Conservation (phyloP, 1,140 invertebrate species). For the Euglossa dilemma region DNA sequence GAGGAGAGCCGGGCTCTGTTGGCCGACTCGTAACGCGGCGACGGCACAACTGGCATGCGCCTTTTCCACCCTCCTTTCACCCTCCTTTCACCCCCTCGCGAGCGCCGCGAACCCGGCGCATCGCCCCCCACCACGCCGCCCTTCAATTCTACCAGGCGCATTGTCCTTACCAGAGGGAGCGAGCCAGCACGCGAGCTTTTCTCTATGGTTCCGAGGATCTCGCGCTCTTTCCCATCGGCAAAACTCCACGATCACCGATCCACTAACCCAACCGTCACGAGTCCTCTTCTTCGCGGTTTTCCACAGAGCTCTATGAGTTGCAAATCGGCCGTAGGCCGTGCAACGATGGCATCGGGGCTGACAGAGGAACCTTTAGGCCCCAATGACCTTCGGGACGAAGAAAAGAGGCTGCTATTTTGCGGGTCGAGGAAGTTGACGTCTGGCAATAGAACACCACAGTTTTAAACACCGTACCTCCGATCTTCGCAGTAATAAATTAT, state of each 20-base stretch:
- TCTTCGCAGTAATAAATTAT: too few species aligned
- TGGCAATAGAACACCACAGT: too few species aligned
- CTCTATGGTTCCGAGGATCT: conserved; percentile 9
- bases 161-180: conserved; percentile 42
- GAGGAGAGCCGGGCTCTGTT: conserved; percentile 39
- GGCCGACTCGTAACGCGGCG: conserved; percentile 73
- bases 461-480: too few species aligned
- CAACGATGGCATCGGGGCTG: too few species aligned
- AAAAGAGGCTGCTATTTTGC: too few species aligned
- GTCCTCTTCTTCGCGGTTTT: too few species aligned
- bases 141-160: conserved; percentile 50
- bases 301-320: too few species aligned
- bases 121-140: conserved; percentile 13
- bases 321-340: too few species aligned
- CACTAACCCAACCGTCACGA: too few species aligned
- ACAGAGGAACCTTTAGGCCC: too few species aligned
- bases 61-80: conserved; percentile 56
- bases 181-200: not conserved
- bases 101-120: conserved; percentile 33
- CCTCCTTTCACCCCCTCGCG: conserved; percentile 12
- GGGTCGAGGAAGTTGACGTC: too few species aligned
- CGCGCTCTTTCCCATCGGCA: not conserved
- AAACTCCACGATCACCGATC: not conserved
- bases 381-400: too few species aligned
- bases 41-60: conserved; percentile 75